Conservation (phyloP, 2,797 vertebrate genomes). For the Danio kyathit region DNA sequence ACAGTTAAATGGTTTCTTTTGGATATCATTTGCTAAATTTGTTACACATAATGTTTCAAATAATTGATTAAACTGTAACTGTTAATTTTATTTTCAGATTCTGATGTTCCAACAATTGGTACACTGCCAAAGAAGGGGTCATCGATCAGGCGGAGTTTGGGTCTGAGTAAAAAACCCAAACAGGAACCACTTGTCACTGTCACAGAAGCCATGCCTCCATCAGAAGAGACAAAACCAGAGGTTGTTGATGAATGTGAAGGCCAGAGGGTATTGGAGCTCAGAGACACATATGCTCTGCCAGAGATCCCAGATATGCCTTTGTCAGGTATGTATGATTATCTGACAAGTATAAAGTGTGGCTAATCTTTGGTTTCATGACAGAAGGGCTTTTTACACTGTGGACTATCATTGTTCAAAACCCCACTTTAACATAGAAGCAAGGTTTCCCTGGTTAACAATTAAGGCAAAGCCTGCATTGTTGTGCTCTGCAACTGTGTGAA, state of each 20-base stretch:
- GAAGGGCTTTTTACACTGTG: neutral
- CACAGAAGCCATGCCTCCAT: constrained; percentile 23
- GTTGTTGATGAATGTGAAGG: neutral
- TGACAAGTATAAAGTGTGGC: neutral
- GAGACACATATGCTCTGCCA: constrained; percentile 66
- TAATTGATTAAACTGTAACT: neutral
- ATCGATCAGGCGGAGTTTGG: constrained; percentile 57
- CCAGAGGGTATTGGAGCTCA: constrained; percentile 53
- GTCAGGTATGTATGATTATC: constrained; percentile 77
- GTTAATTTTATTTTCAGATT: constrained; percentile 62
- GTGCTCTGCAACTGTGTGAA: no score
- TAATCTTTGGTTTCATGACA: neutral
- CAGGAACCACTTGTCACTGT: neutral
- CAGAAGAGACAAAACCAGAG: constrained; percentile 1
- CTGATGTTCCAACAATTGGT: constrained; percentile 35
- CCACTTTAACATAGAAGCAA: neutral
- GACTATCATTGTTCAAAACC: neutral
- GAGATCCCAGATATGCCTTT: constrained; percentile 74
- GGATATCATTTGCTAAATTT: neutral
- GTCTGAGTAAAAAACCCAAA: constrained; percentile 48
- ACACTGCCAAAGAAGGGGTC: constrained; percentile 42
- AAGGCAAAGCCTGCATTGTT: no score
- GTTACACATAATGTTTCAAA: neutral
- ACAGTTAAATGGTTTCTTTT: no score
- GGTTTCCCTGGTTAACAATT: neutral